Conservation (phyloP, 2,113 vertebrate species). For the Phoenicopterus ruber region DNA sequence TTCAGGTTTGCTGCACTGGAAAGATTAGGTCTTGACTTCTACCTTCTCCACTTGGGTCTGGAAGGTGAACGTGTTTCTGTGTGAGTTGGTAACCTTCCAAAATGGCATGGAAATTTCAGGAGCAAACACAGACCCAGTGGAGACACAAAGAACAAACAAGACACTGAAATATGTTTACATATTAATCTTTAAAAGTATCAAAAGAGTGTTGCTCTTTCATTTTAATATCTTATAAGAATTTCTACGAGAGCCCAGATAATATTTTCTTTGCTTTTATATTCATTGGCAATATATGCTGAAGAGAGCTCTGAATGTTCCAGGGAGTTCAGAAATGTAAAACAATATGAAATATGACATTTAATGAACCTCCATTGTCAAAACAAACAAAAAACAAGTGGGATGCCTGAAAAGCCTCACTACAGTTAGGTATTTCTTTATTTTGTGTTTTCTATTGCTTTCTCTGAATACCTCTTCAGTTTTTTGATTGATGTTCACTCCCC, state of each 20-base stretch:
- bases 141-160: neutral
- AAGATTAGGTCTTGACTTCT: constrained; percentile 31
- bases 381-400: neutral
- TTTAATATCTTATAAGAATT: neutral
- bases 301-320: neutral
- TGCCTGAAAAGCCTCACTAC: neutral
- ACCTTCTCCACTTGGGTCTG: neutral
- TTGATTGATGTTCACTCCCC: neutral
- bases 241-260: neutral
- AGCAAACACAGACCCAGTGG: neutral
- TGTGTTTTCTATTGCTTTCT: neutral
- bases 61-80: neutral
- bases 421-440: neutral
- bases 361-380: neutral
- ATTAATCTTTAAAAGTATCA: neutral
- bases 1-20: constrained; percentile 24
- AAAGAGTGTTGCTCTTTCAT: neutral
- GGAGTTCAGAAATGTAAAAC: neutral
- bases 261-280: constrained; percentile 13
- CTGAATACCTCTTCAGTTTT: neutral
- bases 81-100: neutral
- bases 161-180: neutral
- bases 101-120: neutral
- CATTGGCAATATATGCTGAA: neutral
- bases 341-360: neutral